Base-by-base conservation (phyloP, 2,113 vertebrate genomes). In the Myrmecophaga tridactyla region DNA sequence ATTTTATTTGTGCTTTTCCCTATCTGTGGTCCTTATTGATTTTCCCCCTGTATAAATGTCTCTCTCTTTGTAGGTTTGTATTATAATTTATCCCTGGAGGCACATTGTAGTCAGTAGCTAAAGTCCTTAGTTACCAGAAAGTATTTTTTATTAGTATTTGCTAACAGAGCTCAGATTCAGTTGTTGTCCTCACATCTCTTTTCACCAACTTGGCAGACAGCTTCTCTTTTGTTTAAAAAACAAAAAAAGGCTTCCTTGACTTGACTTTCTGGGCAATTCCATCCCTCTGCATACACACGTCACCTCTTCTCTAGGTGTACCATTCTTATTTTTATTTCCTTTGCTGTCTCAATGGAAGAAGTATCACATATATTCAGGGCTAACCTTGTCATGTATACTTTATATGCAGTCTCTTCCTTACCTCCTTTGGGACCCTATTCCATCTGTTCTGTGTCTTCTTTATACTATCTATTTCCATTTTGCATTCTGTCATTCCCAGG, bases 141-240 rank as follows among this genome's bases (percentile, higher is more conserved):
- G 4, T 51, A 12, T 75, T 87, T 96, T 56, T 94, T 87, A 60
- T 93, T 67, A 72, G 36, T 91, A 31, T 90, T 76, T 86, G 29
- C 20, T 72, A 65, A 10, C 21, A 63, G 25, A 25, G 82, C 21
- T 87, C 69, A 78, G 36, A 34, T 89, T 69, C 27, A 94, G 6
- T 67, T 94, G 60, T 41, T 86, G 29, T 87, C 39, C 67, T 72
- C 56, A 34, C n/a, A 85, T 29, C 7, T 20, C 5, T 86, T 53
- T 91, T 86, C 56, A 92, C 23, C 39, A 60, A 11, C 91, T 89
- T 89, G 21, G 27, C 51, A 85, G 39, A 56, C 8, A 89, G 39
- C 14, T n/a, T 92, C 34, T 39, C 56, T 39, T 90, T 56, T n/a
- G 75, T 48, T 4, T 81, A 72, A 10, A 27, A 56, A 51, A 75